These are phyloP conservation scores for Xerus rutilus DNA, from an alignment of 2,797 vertebrate species.

Conservation along the genomic window DNA sequence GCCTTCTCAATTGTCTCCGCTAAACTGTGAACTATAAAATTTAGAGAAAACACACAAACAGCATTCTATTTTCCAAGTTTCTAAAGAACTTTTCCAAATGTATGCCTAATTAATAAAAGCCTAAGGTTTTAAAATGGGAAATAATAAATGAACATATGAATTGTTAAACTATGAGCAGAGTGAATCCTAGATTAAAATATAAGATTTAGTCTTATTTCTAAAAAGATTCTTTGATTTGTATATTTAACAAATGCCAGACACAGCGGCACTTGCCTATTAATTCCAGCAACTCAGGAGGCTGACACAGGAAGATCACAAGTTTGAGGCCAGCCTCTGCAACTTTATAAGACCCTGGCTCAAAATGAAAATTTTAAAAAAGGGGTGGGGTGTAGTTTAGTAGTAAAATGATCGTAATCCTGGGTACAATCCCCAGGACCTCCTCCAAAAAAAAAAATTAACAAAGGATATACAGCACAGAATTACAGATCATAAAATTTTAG, in stretches of 20 bases:
- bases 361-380: too few species aligned
- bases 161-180: neutral
- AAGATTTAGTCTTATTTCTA: neutral
- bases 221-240: neutral
- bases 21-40: constrained; percentile 39
- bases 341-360: too few species aligned
- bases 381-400: too few species aligned
- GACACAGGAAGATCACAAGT: too few species aligned
- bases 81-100: constrained; percentile 48
- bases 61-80: constrained; percentile 20
- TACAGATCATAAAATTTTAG: constrained; percentile 44
- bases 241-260: constrained; percentile 37
- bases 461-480: neutral
- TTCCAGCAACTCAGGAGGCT: too few species aligned
- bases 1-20: neutral
- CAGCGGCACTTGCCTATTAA: too few species aligned
- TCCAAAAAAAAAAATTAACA: too few species aligned
- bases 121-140: constrained; percentile 20
- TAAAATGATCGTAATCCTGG: too few species aligned
- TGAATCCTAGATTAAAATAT: neutral
- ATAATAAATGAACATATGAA: constrained; percentile 42
- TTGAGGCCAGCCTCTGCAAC: too few species aligned
- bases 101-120: constrained; percentile 30
- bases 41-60: constrained; percentile 43
- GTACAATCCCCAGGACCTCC: too few species aligned